phyloP scores from a whole-genome alignment of 2,888 invertebrate species.

The Lottia scabra region DNA sequence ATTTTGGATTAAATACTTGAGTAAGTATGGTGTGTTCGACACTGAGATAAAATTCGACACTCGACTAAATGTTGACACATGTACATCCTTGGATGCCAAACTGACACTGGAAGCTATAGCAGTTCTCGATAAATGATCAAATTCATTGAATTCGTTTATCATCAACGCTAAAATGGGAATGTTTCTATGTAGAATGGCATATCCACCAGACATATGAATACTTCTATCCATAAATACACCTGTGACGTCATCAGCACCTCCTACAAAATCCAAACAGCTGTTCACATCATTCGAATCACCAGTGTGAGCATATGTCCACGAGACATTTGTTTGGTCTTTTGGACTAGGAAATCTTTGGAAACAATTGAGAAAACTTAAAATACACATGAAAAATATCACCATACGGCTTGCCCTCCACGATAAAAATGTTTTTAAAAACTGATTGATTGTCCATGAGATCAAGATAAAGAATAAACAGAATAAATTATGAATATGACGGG shows the following conservation, averaged over 20 bases:
- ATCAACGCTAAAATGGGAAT: constrained; percentile 46
- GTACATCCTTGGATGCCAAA: constrained; percentile 2
- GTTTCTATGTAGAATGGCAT: constrained; percentile 45
- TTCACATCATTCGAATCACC: constrained; percentile 39
- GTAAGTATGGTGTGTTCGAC: constrained; percentile 43
- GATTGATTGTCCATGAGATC: neutral
- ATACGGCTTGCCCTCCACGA: neutral
- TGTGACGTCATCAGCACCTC: constrained; percentile 47
- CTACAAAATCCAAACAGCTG: constrained; percentile 43
- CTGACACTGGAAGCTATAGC: neutral
- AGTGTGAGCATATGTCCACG: constrained; percentile 38
- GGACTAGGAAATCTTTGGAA: constrained; percentile 21
- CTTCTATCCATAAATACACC: constrained; percentile 51
- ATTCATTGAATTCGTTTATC: constrained; percentile 45
- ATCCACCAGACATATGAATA: constrained; percentile 46
- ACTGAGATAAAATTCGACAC: constrained; percentile 49
- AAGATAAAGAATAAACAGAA: neutral
- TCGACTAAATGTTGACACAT: constrained; percentile 28
- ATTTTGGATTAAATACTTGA: constrained; percentile 41
- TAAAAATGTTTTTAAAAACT: neutral
- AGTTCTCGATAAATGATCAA: constrained; percentile 18
- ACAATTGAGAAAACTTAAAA: neutral
- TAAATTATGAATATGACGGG: constrained; percentile 8
- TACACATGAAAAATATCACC: neutral
- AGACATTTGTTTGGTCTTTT: constrained; percentile 11